Evolutionary conservation across 2,888 invertebrate genomes (phyloP).

Genomic region (Kuschelorhynchus macadamiae): DNA sequence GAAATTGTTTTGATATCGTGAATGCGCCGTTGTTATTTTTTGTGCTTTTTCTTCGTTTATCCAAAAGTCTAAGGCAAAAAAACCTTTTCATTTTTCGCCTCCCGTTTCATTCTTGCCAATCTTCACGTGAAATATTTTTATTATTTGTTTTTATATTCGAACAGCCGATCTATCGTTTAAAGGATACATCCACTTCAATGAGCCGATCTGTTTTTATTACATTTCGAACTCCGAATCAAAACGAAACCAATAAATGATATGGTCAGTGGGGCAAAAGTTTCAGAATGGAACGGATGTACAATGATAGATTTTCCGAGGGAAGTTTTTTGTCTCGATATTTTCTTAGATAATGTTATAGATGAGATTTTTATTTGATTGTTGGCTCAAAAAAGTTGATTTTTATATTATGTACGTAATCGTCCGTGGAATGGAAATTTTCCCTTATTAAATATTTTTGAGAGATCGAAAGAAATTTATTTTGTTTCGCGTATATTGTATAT

Average conservation of each 20-base stretch:
- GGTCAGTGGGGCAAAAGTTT: constrained; percentile 31
- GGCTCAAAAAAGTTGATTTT: no score
- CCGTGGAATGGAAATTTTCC: no score
- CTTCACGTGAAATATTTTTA: constrained; percentile 1
- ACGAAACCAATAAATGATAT: constrained; percentile 35
- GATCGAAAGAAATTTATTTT: no score
- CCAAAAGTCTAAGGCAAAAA: no score
- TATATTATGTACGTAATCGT: no score
- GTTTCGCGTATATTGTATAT: no score
- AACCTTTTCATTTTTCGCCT: no score
- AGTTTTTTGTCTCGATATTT: neutral
- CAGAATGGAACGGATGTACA: constrained; percentile 22
- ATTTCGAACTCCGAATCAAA: constrained; percentile 32
- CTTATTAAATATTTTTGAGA: no score
- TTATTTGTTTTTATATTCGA: neutral
- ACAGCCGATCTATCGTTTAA: neutral
- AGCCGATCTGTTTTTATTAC: constrained; percentile 40
- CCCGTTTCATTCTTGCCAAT: neutral
- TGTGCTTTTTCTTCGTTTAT: no score
- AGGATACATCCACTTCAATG: constrained; percentile 13
- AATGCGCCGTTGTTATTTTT: no score
- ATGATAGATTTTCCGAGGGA: constrained; percentile 13
- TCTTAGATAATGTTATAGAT: neutral
- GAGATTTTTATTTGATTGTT: neutral
- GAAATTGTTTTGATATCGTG: no score